Evolutionary conservation across 2,797 vertebrate genomes (phyloP), one percentile per base, ranked within the genome.

Genomic region (Darevskia nairensis): DNA sequence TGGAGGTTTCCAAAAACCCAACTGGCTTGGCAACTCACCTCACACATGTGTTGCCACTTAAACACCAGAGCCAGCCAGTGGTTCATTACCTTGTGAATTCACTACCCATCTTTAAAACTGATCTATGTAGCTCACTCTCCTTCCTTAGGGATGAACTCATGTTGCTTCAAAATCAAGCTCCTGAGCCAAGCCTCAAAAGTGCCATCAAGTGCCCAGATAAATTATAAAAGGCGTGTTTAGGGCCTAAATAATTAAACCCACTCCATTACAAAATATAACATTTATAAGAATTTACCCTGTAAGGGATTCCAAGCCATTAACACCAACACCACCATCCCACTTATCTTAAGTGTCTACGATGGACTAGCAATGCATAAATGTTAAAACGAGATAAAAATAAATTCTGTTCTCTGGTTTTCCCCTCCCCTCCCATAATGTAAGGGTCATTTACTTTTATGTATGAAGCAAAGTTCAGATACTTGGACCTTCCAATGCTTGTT

Each of bases 231-330:
- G 35, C 55, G 35, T 75, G 1, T 83, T 89, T 88, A 85, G 72
- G 68, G 64, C 84, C 84, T 90, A 85, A 89, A 84, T 88, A 76
- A 90, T 89, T 90, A 79, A 89, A 0, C 0, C 64, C 23, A 32
- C 10, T 90, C 77, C 71, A 50, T 91, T 89, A 80, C 23, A 90
- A 86, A 82, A 82, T 84, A 85, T n/a, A 81, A 87, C 77, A 89
- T 87, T 72, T 82, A 77, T 85, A 66, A 82, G 29, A 15, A 3
- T 88, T 91, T 89, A 44, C 25, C 32, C 87, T 86, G 66, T 74
- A 80, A 69, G 88, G 39, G 78, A 64, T 86, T 90, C 39, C n/a
- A 85, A 15, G 41, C 50, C 8, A 29, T 91, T 89, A 84, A 84
- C 55, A 79, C 29, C 41, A 44, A 19, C 6, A 72, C 82, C 1